Evolutionary conservation across 2,888 invertebrate genomes (phyloP).

Genomic region (Temnothorax ravouxi): DNA sequence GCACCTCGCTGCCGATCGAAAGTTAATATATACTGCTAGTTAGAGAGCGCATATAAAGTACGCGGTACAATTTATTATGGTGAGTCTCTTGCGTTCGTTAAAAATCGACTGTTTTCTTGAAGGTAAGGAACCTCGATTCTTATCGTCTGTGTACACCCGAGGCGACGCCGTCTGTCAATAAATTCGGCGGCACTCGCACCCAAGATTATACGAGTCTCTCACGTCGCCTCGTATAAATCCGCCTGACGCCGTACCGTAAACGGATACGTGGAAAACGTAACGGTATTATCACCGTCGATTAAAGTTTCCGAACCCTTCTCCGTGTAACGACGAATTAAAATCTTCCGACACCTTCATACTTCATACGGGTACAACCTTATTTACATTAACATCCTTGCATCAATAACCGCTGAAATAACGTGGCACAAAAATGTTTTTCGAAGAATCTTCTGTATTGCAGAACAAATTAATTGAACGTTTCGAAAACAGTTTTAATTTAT

Average conservation of each 20-base stretch:
- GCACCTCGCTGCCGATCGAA: conserved; percentile 19
- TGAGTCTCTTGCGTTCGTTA: conserved; percentile 31
- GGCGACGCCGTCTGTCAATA: conserved; percentile 33
- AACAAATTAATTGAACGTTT: background rate
- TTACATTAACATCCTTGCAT: background rate
- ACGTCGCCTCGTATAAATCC: conserved; percentile 10
- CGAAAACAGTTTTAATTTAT: background rate
- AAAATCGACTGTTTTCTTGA: conserved; percentile 18
- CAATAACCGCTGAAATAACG: background rate
- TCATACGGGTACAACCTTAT: background rate
- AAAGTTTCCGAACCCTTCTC: background rate
- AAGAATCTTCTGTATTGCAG: background rate
- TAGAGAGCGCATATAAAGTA: conserved; percentile 20
- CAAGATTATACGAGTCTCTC: conserved; percentile 54
- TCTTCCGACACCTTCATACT: background rate
- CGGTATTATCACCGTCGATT: conserved; percentile 31
- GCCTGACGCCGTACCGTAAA: conserved; percentile 25
- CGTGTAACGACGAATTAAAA: background rate
- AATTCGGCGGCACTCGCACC: conserved; percentile 48
- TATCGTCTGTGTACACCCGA: conserved; percentile 44
- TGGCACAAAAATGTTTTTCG: background rate
- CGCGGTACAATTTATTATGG: conserved; percentile 8
- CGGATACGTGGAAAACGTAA: conserved; percentile 52
- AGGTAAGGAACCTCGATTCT: conserved; percentile 45
- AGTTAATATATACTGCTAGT: conserved; percentile 42